These are phyloP conservation scores for Sitta europaea DNA, from an alignment of 2,113 vertebrate genomes.

Conservation along the genomic window DNA sequence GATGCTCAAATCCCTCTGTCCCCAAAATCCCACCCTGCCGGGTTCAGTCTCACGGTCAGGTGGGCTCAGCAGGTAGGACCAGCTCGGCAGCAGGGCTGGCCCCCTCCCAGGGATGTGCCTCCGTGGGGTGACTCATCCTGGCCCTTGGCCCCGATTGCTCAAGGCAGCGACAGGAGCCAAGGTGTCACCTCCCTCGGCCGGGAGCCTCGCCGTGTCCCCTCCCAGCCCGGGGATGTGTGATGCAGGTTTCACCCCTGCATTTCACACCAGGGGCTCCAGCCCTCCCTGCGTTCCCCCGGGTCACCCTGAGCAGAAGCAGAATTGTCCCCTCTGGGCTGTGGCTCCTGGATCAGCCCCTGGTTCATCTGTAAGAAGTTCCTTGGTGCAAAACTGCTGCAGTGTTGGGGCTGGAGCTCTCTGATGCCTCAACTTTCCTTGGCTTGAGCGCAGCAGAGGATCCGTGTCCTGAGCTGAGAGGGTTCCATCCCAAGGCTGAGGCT, in stretches of 20 bases:
- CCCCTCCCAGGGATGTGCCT: neutral
- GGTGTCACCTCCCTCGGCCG: conserved; percentile 18
- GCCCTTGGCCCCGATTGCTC: conserved; percentile 17
- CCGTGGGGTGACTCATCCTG: neutral
- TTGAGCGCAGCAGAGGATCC: fast-evolving
- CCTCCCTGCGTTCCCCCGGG: fast-evolving
- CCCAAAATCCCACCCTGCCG: fast-evolving
- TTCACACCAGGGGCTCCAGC: fast-evolving
- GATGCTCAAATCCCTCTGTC: fast-evolving
- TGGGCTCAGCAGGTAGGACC: neutral
- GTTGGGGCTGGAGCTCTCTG: neutral
- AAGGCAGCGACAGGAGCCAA: conserved; percentile 12
- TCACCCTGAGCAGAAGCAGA: neutral
- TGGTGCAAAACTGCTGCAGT: fast-evolving
- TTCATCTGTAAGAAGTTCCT: fast-evolving
- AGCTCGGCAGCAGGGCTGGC: neutral
- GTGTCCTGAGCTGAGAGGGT: neutral
- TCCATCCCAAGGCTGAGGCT: neutral
- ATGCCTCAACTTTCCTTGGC: neutral
- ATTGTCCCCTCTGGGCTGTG: fast-evolving
- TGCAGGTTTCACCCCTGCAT: neutral
- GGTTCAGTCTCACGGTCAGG: fast-evolving
- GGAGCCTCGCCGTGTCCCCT: neutral
- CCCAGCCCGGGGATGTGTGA: neutral
- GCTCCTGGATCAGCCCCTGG: fast-evolving